Conservation (phyloP, 2,888 invertebrate species). For the Azorinus chamasolen region DNA sequence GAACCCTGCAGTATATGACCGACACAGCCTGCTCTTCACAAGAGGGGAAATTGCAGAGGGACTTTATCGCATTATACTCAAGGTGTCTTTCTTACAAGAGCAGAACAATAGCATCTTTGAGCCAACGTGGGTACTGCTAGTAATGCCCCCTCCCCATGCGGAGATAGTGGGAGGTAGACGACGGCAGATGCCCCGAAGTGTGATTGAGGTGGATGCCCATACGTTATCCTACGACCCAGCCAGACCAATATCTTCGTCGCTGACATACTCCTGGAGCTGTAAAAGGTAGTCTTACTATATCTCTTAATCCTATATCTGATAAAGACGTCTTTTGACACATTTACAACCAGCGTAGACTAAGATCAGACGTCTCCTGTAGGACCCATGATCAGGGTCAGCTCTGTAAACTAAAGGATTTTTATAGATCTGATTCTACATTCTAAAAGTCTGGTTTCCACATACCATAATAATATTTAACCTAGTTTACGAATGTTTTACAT, state of each 20-base stretch:
- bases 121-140: constrained; percentile 54
- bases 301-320: too few relatives aligned
- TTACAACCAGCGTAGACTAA: too few relatives aligned
- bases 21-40: constrained; percentile 53
- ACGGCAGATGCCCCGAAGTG: constrained; percentile 22
- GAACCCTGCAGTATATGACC: constrained; percentile 1
- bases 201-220: constrained; percentile 44
- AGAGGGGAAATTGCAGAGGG: constrained; percentile 41
- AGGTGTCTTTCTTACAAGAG: constrained; percentile 60
- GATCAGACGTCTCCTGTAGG: too few relatives aligned
- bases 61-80: constrained; percentile 39
- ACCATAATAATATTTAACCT: too few relatives aligned
- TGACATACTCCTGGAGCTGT: constrained; percentile 35
- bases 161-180: constrained; percentile 61
- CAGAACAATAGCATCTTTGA: constrained; percentile 58
- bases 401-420: too few relatives aligned
- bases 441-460: too few relatives aligned
- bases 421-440: too few relatives aligned
- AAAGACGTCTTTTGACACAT: too few relatives aligned
- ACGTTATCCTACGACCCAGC: constrained; percentile 63
- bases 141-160: constrained; percentile 61
- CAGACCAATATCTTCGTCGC: background rate
- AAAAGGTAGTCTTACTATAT: too few relatives aligned
- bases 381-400: too few relatives aligned
- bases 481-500: too few relatives aligned